Base-by-base conservation (phyloP, 2,888 invertebrate genomes). In the Lagria hirta region DNA sequence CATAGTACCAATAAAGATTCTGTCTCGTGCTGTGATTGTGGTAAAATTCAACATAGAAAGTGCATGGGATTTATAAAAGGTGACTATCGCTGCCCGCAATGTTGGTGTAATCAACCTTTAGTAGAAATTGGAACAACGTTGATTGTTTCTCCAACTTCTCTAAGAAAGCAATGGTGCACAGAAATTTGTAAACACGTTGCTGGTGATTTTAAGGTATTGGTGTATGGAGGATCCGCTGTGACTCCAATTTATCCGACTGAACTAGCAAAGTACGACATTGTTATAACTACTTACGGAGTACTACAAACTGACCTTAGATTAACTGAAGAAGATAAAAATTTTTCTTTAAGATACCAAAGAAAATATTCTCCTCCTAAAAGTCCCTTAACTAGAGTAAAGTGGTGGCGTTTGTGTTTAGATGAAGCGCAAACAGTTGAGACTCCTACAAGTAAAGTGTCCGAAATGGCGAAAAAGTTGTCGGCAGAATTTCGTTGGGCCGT, bases 391-490 rank as follows among this genome's bases (percentile, higher is more conserved):
- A 76, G 79, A 60, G 73, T 88, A 1, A 72, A 80, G 30, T 89
- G 86, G 85, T 88, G 87, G 87, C 74, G 88, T 40, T 75, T 88
- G 34, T 80, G 84, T 61, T 69, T 88, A 14, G 89, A 89, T 68
- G 89, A 89, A 71, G 88, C 87, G 3, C 89, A 89, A 74, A 82
- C 86, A 77, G 83, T 87, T 1, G 86, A 88, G 60, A 74, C 77
- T 30, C 72, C 75, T 2, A 71, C 73, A 1, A 72, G 77, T 1
- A 72, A 77, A 60, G 76, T 81, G 1, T 79, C 83, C 0, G 73
- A 76, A 55, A 84, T 86, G 84, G 81, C 82, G 0, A 62, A 72
- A 27, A 70, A 75, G 47, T 64, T 86, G 22, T 57, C 62, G 47
- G 79, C 83, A 4, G 64, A 78, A 1, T 80, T 84, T 68, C 75